Evolutionary conservation across 2,113 vertebrate species (phyloP), one percentile per base, ranked within the genome.

Genomic region (Pogonocichla stellata): DNA sequence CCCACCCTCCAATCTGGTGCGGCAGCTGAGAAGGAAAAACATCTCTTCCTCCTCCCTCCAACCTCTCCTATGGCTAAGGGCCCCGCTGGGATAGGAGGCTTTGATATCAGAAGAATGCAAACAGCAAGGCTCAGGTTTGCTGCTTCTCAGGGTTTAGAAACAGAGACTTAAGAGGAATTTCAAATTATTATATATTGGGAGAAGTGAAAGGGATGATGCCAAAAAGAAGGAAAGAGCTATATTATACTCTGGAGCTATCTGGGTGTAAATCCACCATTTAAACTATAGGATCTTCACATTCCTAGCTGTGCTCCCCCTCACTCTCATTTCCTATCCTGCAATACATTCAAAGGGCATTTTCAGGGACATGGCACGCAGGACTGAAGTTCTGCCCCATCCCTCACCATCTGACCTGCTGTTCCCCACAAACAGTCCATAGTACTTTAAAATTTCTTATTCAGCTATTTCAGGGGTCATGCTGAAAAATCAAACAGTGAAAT

Each of bases 31-130:
- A 22, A 95, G 45, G 54, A 91, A 97, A 94, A 92, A 88, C 54
- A 90, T 88, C 75, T 83, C 92, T 94, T 96, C 79, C 75, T 36
- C 51, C 80, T 80, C 80, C 91, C 86, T 95, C 60, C 83, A 94
- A 88, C 54, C 66, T 94, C 88, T 88, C 82, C 90, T 92, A 91
- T 86, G 91, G 91, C 83, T 79, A 93, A 86, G 65, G 57, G 77
- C 69, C 86, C 88, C 77, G 31, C 80, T 71, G 86, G 83, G 72
- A 93, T 14, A 58, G 77, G 3, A 95, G 77, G 25, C 88, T 94
- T 95, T 95, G 92, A 97, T 93, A 95, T 93, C 80, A 84, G 80
- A 94, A 94, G 86, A 91, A 95, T 92, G 86, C 86, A 94, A 94
- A 94, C 67, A 88, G 88, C 82, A 74, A 91, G 72, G 75, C 80